Base-by-base conservation (phyloP, 1,140 invertebrate genomes). In the Andricus grossulariae region DNA sequence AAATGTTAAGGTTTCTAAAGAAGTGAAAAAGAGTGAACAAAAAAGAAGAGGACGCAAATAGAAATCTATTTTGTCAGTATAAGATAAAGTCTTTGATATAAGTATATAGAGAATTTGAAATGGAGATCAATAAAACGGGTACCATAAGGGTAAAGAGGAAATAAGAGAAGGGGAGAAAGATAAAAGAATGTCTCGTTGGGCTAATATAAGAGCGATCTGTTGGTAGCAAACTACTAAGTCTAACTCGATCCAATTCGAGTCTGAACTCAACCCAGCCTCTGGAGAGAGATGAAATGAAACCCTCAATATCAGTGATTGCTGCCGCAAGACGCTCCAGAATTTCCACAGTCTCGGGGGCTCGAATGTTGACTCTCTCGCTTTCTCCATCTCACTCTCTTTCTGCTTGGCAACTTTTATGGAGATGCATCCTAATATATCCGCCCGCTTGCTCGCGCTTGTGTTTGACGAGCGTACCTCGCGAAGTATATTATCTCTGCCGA, bases 271-370 rank as follows among this genome's bases (percentile, higher is more conserved):
- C 76, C 73, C 66, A 83, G 79, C 82, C 80, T 79, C 82, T 79
- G 80, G 81, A 75, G 77, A 87, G 86, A 87, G 85, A 88, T 83
- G 89, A 91, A 91, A 91, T 91, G 89, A 91, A 91, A 90, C 84
- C 88, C 88, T 91, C 89, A 91, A 91, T 91, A 91, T 91, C 88
- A 89, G 89, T 90, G 90, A 91, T 91, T 91, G 88, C 90, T 88
- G 84, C 84, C 88, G 85, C 89, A 90, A 90, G 89, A 90, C 88
- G 90, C 84, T 90, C 79, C 78, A 85, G 82, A 79, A 80, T 82
- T 83, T 82, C 75, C 79, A 83, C 80, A 82, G 86, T 78, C 81
- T 82, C 77, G 71, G 78, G 74, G 79, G 75, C 83, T 78, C 82
- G 80, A 82, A 85, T 91, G 90, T 92, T 91, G 89, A 91, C 90